Percentiles rank a stretch among this genome's conserved stretches.
Evolutionary conservation across 92 coral and sea anemone genomes (phyloP).

Genomic region (Zoanthus solanderi): DNA sequence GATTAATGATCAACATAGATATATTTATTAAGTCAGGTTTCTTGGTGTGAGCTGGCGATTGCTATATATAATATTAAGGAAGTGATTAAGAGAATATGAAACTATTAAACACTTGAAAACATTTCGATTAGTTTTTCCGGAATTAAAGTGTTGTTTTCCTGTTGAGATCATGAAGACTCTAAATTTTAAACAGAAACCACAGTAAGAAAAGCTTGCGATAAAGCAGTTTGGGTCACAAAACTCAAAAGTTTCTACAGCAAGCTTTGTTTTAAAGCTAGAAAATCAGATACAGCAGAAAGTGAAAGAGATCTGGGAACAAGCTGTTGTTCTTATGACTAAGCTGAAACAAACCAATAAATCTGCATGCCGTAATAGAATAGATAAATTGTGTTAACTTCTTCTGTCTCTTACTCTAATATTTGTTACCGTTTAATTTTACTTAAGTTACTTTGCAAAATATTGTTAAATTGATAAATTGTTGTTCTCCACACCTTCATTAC

Average conservation of each 20-base stretch:
- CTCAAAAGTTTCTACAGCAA: not conserved
- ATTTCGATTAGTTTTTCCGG: not conserved
- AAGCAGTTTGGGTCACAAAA: too few species aligned
- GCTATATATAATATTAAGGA: not conserved
- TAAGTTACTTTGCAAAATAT: not conserved
- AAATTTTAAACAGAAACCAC: too few species aligned
- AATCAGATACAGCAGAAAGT: not conserved
- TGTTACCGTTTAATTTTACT: not conserved
- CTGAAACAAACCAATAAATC: too few species aligned
- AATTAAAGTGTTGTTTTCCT: not conserved
- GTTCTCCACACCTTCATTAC: too few species aligned
- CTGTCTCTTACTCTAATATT: too few species aligned
- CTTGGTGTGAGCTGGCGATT: not conserved
- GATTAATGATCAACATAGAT: not conserved
- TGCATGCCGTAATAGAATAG: too few species aligned
- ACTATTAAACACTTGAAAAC: too few species aligned
- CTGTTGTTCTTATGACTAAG: not conserved
- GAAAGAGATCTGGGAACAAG: constrained; percentile 12
- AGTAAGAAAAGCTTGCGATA: too few species aligned
- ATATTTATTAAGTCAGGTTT: not conserved
- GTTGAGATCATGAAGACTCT: too few species aligned
- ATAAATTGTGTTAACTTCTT: too few species aligned
- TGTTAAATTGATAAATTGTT: not conserved
- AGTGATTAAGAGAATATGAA: not conserved
- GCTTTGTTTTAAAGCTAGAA: not conserved